Percentiles rank a stretch among this genome's conserved stretches.
phyloP scores from a whole-genome alignment of 2,113 vertebrate species.

The Thryonomys swinderianus region DNA sequence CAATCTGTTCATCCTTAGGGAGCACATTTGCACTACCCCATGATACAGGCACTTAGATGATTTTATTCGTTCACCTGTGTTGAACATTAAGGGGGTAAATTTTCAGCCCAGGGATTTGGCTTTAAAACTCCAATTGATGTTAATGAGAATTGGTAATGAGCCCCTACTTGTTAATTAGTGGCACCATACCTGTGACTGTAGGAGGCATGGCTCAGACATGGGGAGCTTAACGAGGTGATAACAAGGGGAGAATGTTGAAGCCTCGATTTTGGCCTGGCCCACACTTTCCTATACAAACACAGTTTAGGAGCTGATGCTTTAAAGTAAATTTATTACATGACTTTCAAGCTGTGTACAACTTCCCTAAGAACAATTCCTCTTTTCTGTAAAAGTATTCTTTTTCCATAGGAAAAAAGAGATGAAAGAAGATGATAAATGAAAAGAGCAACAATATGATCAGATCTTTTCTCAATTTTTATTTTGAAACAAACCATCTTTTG shows the following conservation, averaged over 20 bases:
- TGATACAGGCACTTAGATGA: constrained; percentile 77
- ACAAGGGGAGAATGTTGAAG: constrained; percentile 80
- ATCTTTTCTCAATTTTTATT: constrained; percentile 38
- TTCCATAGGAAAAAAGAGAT: constrained; percentile 24
- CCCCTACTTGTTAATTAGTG: constrained; percentile 82
- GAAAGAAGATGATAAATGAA: background rate
- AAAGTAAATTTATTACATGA: constrained; percentile 68
- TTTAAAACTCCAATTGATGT: constrained; percentile 82
- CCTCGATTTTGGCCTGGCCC: constrained; percentile 68
- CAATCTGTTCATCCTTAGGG: constrained; percentile 78
- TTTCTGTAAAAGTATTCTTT: constrained; percentile 57
- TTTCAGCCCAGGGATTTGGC: constrained; percentile 81
- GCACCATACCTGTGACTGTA: constrained; percentile 79
- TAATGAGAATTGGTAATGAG: constrained; percentile 83
- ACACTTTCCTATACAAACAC: constrained; percentile 72
- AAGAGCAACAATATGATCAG: background rate
- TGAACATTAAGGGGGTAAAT: constrained; percentile 82
- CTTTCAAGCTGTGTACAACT: constrained; percentile 56
- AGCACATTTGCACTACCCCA: constrained; percentile 79
- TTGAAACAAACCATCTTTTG: constrained; percentile 30
- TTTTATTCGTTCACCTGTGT: constrained; percentile 83
- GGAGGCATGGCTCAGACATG: constrained; percentile 70
- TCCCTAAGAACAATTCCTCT: constrained; percentile 59
- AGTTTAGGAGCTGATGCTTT: constrained; percentile 65
- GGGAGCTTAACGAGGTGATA: constrained; percentile 82